These are phyloP conservation scores for Mesoclemmys tuberculata DNA, from an alignment of 2,113 vertebrate genomes.

Conservation along the genomic window DNA sequence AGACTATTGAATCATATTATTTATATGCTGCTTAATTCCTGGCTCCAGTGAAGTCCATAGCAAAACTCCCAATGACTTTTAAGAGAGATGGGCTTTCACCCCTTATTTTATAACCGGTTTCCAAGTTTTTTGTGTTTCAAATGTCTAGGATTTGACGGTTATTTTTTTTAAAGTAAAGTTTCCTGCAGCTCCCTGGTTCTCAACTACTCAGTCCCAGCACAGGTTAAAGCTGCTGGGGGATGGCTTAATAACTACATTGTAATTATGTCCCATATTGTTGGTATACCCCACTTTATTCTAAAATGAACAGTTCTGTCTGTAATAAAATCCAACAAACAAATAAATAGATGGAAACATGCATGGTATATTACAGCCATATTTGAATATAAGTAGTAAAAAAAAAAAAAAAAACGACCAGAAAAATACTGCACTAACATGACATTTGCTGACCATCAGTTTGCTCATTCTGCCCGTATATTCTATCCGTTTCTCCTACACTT, in stretches of 20 bases:
- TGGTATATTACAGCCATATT: background rate
- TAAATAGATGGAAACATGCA: background rate
- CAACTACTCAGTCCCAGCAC: no score
- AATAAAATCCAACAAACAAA: background rate
- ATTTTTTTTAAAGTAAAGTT: background rate
- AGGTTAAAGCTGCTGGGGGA: background rate
- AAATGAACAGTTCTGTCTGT: no score
- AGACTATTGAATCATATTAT: background rate
- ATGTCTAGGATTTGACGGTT: background rate
- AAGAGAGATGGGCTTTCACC: fast-evolving
- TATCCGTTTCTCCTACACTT: background rate
- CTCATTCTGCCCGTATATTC: background rate
- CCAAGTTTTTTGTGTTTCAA: background rate
- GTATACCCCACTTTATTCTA: no score
- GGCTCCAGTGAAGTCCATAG: background rate
- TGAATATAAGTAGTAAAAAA: background rate
- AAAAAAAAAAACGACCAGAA: background rate
- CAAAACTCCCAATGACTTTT: fast-evolving
- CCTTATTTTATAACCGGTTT: background rate
- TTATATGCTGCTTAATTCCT: background rate
- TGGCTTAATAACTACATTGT: background rate
- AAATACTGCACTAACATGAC: background rate
- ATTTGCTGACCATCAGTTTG: no score
- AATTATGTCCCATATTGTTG: no score
- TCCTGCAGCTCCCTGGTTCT: no score